Conservation (phyloP, 1,140 invertebrate species). For the Drosophila varians region DNA sequence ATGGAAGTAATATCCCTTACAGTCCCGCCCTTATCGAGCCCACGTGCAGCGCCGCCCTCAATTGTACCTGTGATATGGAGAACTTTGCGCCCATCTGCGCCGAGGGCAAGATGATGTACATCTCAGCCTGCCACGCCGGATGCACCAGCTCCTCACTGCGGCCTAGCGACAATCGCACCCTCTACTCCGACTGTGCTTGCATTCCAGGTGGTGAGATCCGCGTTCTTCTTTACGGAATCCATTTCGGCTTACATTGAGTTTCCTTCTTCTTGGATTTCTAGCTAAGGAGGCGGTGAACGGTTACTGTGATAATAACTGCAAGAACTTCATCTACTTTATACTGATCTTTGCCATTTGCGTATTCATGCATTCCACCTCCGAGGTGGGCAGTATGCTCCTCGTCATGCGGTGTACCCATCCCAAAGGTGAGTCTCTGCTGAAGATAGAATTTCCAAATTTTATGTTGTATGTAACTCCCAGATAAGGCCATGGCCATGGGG, state of each 20-base stretch:
- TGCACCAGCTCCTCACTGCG: slow-evolving; percentile 87
- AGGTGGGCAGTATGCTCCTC: slow-evolving; percentile 95
- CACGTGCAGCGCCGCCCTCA: slow-evolving; percentile 86
- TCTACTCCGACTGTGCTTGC: slow-evolving; percentile 92
- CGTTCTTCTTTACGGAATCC: neutral
- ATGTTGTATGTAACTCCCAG: too few relatives aligned
- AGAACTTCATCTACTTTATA: slow-evolving; percentile 92
- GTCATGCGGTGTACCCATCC: slow-evolving; percentile 96
- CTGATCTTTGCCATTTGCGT: slow-evolving; percentile 94
- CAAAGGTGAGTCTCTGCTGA: too few relatives aligned
- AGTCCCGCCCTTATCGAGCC: slow-evolving; percentile 84
- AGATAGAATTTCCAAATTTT: too few relatives aligned
- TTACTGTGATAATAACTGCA: slow-evolving; percentile 91
- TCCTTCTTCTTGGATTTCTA: slow-evolving; percentile 5
- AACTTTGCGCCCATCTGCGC: slow-evolving; percentile 93
- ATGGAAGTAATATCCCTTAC: neutral
- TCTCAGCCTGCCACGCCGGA: slow-evolving; percentile 95
- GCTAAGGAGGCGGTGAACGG: slow-evolving; percentile 86
- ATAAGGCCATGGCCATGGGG: slow-evolving; percentile 97
- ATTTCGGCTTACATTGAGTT: neutral
- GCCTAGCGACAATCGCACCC: slow-evolving; percentile 85
- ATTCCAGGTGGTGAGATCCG: slow-evolving; percentile 83
- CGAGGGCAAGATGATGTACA: slow-evolving; percentile 92
- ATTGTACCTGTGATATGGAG: slow-evolving; percentile 89
- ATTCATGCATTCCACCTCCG: slow-evolving; percentile 95